These are phyloP conservation scores for Poecilia latipinna DNA, from an alignment of 2,113 vertebrate genomes.

Conservation along the genomic window DNA sequence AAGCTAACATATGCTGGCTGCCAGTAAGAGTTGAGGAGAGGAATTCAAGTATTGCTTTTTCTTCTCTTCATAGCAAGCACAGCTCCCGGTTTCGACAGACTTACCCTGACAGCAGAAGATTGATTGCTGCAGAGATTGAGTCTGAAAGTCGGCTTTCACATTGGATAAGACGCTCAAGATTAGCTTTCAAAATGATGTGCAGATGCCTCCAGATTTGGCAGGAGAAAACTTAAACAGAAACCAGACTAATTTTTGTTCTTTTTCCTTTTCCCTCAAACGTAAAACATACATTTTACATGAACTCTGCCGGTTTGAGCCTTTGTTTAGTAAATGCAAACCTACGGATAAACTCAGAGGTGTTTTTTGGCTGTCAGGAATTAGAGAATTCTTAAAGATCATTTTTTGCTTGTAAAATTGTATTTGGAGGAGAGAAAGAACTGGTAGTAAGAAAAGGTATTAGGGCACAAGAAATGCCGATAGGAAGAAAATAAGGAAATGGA, in stretches of 20 bases:
- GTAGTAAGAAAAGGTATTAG: too few species aligned
- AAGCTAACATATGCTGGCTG: constrained; percentile 63
- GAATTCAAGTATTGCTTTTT: constrained; percentile 72
- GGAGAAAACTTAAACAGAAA: constrained; percentile 52
- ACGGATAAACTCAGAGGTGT: neutral
- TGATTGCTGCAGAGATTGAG: constrained; percentile 72
- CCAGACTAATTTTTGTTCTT: constrained; percentile 50
- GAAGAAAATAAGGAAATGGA: too few species aligned
- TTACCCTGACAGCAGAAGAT: constrained; percentile 66
- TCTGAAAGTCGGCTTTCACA: constrained; percentile 69
- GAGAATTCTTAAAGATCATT: too few species aligned
- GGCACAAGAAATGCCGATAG: too few species aligned
- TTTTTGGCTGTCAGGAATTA: too few species aligned
- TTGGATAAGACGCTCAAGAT: constrained; percentile 67
- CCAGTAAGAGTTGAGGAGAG: constrained; percentile 64
- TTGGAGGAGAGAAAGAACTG: too few species aligned
- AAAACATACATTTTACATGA: constrained; percentile 47
- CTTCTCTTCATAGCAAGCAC: constrained; percentile 42
- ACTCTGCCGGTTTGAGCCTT: constrained; percentile 30
- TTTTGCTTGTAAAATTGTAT: too few species aligned
- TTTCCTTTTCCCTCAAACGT: constrained; percentile 36
- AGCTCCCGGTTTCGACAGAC: constrained; percentile 59
- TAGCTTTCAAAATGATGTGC: constrained; percentile 72
- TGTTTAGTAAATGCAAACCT: constrained; percentile 33
- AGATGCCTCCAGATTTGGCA: constrained; percentile 69